Evolutionary conservation across 2,797 vertebrate genomes (phyloP).

Genomic region (Clarias pachynema): DNA sequence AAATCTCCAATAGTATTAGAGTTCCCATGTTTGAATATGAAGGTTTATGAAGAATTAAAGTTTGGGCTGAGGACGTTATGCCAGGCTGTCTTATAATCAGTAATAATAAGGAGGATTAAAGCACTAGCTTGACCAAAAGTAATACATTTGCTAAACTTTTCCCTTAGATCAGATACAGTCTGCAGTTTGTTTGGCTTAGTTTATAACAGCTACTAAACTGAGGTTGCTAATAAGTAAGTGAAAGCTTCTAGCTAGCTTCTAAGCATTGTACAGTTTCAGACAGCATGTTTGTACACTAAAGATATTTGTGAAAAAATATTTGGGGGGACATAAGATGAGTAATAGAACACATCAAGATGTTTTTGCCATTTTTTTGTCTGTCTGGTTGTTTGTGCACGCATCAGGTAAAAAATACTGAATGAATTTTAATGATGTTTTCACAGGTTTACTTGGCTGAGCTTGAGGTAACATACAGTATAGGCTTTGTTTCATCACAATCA

Average conservation of each 20-base stretch:
- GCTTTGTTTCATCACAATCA: too few species aligned
- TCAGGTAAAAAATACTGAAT: too few species aligned
- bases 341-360: too few species aligned
- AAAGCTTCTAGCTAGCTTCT: background rate
- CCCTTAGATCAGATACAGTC: background rate
- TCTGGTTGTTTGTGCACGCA: too few species aligned
- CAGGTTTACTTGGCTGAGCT: too few species aligned
- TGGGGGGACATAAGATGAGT: too few species aligned
- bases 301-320: too few species aligned
- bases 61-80: background rate
- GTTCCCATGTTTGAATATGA: background rate
- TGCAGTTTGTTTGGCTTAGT: background rate
- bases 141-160: background rate
- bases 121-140: background rate
- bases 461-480: too few species aligned
- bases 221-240: background rate
- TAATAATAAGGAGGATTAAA: conserved; percentile 17
- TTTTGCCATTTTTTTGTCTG: too few species aligned
- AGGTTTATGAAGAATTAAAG: background rate
- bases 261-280: background rate
- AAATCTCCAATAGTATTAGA: conserved; percentile 19
- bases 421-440: too few species aligned
- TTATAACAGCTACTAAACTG: background rate
- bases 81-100: background rate
- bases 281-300: too few species aligned